Conservation (phyloP, 2,888 invertebrate species). For the Danaus chrysippus region DNA sequence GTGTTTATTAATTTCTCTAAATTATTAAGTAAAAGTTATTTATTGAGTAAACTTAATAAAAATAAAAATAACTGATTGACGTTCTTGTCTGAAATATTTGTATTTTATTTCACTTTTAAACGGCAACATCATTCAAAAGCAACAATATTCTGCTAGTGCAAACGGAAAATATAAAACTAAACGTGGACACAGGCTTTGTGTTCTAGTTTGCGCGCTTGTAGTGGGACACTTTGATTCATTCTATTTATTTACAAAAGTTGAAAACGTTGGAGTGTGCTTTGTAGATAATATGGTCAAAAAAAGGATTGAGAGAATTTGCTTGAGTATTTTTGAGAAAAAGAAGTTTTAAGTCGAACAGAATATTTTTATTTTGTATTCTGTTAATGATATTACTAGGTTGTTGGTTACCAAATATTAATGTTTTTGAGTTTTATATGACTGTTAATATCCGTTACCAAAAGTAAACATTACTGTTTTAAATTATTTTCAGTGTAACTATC, state of each 20-base stretch:
- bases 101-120: conserved; percentile 5
- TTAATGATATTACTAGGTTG: too few species aligned
- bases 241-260: conserved; percentile 32
- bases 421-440: too few species aligned
- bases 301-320: conserved; percentile 7
- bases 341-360: background rate
- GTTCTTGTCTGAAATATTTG: conserved; percentile 8
- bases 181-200: conserved; percentile 42
- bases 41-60: too few species aligned
- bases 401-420: too few species aligned
- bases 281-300: conserved; percentile 6
- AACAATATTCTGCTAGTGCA: conserved; percentile 40
- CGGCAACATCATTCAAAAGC: conserved; percentile 28
- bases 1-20: too few species aligned
- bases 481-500: too few species aligned
- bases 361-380: too few species aligned
- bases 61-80: too few species aligned
- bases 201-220: conserved; percentile 39
- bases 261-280: conserved; percentile 39
- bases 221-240: conserved; percentile 43
- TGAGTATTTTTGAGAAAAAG: conserved; percentile 9
- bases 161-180: conserved; percentile 45
- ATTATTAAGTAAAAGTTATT: too few species aligned
- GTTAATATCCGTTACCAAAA: too few species aligned
- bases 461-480: too few species aligned